Conservation (phyloP, 1,140 invertebrate genomes). For the Trachelipus rathkii region DNA sequence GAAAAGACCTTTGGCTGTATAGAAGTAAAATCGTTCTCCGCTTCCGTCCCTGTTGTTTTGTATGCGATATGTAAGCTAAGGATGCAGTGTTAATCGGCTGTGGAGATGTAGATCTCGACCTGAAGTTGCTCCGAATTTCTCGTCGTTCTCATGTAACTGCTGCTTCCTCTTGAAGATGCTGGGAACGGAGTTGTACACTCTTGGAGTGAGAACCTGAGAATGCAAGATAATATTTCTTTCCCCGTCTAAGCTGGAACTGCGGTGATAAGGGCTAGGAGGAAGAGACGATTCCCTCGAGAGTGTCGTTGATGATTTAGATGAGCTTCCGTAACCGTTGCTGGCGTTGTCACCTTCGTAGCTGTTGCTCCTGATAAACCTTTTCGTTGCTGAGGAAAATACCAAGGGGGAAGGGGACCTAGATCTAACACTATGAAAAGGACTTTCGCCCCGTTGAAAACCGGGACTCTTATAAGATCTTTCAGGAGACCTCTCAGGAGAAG, state of each 20-base stretch:
- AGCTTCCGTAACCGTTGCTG: background rate
- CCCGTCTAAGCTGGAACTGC: background rate
- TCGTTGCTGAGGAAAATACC: background rate
- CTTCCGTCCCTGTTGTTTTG: background rate
- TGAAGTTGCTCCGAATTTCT: background rate
- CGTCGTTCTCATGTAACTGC: background rate
- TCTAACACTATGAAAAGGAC: background rate
- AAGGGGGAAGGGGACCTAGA: background rate
- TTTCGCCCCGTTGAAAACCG: background rate
- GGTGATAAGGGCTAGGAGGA: background rate
- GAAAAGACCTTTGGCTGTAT: background rate
- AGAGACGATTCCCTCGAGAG: background rate
- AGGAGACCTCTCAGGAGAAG: background rate
- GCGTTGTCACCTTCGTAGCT: background rate
- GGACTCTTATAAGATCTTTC: background rate
- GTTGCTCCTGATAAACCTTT: background rate
- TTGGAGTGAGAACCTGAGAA: background rate
- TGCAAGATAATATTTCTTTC: background rate
- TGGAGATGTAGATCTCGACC: background rate
- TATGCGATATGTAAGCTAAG: background rate
- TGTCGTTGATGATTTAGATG: background rate
- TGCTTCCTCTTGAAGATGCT: background rate
- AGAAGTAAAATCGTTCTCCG: background rate
- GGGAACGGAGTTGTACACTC: background rate
- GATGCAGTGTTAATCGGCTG: background rate